phyloP scores from a whole-genome alignment of 2,113 vertebrate species.

The Enhydra lutris region DNA sequence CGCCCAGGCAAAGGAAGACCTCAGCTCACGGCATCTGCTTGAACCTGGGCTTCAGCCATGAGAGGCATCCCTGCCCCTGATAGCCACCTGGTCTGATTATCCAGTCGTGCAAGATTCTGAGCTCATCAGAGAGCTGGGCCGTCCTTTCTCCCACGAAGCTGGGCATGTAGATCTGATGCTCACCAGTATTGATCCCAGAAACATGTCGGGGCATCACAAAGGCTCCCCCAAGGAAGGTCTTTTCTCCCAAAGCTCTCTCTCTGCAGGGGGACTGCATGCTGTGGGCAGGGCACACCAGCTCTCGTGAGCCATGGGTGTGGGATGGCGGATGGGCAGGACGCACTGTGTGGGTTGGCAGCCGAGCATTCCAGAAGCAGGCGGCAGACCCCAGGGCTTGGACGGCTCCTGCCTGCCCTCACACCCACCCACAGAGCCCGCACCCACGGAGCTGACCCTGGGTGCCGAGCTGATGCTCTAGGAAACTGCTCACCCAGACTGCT shows the following conservation, averaged over 20 bases:
- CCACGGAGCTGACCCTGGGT: neutral
- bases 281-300: neutral
- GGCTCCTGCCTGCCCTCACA: neutral
- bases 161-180: neutral
- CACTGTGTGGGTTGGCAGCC: rapidly evolving
- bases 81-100: neutral
- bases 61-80: neutral
- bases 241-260: neutral
- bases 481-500: rapidly evolving
- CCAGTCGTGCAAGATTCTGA: neutral
- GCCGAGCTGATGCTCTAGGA: too few relatives aligned
- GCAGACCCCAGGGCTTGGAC: neutral
- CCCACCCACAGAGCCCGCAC: neutral
- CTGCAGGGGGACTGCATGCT: neutral
- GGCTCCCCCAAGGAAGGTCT: neutral
- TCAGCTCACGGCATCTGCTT: neutral
- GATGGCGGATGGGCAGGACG: rapidly evolving
- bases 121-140: neutral
- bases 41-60: neutral
- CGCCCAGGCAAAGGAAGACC: neutral
- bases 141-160: conserved; percentile 49
- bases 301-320: neutral
- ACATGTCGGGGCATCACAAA: neutral
- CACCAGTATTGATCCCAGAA: neutral
- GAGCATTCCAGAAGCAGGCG: rapidly evolving